Percentiles rank a stretch among this genome's conserved stretches.
Evolutionary conservation across 2,888 invertebrate species (phyloP).

Genomic region (Parnassius smintheus): DNA sequence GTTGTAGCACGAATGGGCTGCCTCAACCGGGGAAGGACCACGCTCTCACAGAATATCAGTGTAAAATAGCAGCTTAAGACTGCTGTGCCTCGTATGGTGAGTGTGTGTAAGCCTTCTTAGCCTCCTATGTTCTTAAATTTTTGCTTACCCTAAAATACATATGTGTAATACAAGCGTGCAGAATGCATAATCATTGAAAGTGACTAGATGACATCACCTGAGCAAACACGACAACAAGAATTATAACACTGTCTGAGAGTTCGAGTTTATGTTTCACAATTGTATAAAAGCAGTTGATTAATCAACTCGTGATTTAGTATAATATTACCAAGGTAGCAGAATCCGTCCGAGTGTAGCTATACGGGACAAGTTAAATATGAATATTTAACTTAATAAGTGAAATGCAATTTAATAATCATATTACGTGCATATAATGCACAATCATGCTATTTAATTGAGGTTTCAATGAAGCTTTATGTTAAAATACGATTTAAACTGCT

Average conservation of each 20-base stretch:
- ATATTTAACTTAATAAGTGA: background rate
- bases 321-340: conserved; percentile 13
- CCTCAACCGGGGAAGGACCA: too few species aligned
- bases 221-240: conserved; percentile 21
- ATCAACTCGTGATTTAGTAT: conserved; percentile 26
- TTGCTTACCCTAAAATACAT: too few species aligned
- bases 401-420: background rate
- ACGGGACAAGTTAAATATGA: conserved; percentile 1
- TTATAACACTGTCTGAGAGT: conserved; percentile 23
- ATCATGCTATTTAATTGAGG: background rate
- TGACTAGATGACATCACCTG: conserved; percentile 19
- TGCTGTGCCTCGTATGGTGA: too few species aligned
- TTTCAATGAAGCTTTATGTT: background rate
- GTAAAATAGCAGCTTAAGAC: too few species aligned
- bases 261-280: conserved; percentile 25
- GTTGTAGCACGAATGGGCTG: too few species aligned
- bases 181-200: conserved; percentile 18
- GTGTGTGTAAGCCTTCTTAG: too few species aligned
- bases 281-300: conserved; percentile 25
- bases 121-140: too few species aligned
- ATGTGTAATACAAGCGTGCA: background rate
- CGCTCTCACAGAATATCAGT: too few species aligned
- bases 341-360: background rate
- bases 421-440: background rate
- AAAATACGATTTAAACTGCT: too few species aligned